A percentile compares a stretch with the other conserved stretches of the same genome.
Evolutionary conservation across 2,888 invertebrate genomes (phyloP).

Genomic region (Apodemia mormo): DNA sequence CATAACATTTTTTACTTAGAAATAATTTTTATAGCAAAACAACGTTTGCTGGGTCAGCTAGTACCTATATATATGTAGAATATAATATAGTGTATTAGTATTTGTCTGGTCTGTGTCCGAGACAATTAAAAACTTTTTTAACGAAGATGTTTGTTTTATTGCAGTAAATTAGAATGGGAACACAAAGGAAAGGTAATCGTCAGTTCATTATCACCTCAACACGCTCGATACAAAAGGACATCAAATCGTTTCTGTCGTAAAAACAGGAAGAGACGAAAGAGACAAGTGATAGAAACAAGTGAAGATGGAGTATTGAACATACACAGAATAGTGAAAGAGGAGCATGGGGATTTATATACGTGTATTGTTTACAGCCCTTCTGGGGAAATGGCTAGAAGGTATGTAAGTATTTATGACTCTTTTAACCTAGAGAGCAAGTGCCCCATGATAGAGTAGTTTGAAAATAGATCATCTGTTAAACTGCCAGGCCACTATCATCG

Average conservation of each 20-base stretch:
- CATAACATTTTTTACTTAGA: too few species aligned
- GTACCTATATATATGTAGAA: too few species aligned
- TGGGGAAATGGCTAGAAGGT: conserved; percentile 88
- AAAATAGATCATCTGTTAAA: too few species aligned
- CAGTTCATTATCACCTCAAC: conserved; percentile 58
- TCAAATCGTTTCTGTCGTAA: conserved; percentile 38
- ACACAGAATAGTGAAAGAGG: conserved; percentile 80
- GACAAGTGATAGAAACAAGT: conserved; percentile 60
- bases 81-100: too few species aligned
- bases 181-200: conserved; percentile 68
- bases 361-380: conserved; percentile 89
- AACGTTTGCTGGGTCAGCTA: too few species aligned
- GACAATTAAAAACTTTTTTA: too few species aligned
- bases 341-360: conserved; percentile 90
- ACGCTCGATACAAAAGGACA: conserved; percentile 62
- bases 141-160: conserved; percentile 24
- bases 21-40: too few species aligned
- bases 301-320: conserved; percentile 83
- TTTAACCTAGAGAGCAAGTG: neutral
- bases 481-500: too few species aligned
- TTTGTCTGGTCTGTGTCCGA: too few species aligned
- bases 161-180: conserved; percentile 74
- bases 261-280: conserved; percentile 53
- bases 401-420: conserved; percentile 24
- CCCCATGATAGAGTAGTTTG: too few species aligned